Conservation (phyloP, 2,797 vertebrate species). For the Periophthalmus magnuspinnatus region DNA sequence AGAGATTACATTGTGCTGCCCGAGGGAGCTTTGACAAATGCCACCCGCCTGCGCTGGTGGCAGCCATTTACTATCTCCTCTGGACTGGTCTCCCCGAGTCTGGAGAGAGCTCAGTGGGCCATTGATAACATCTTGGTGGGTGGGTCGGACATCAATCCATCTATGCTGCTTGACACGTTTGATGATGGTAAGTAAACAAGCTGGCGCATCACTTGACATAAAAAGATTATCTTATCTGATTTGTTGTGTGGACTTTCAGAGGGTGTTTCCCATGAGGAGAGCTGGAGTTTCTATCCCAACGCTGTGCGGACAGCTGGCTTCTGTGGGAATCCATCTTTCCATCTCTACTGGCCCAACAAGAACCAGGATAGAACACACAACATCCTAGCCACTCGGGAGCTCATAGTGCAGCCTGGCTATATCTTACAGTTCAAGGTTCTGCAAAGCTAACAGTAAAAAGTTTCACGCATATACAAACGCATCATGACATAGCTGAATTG, state of each 20-base stretch:
- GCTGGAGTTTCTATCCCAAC: slow-evolving; percentile 98
- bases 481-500: neutral
- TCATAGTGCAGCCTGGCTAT: slow-evolving; percentile 97
- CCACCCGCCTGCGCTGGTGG: slow-evolving; percentile 97
- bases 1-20: slow-evolving; percentile 95
- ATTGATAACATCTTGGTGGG: slow-evolving; percentile 95
- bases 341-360: slow-evolving; percentile 98
- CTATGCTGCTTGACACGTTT: slow-evolving; percentile 92
- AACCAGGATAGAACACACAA: slow-evolving; percentile 94
- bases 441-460: neutral
- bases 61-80: slow-evolving; percentile 90
- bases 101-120: slow-evolving; percentile 95
- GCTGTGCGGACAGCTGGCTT: slow-evolving; percentile 97
- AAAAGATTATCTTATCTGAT: neutral
- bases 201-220: neutral
- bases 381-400: slow-evolving; percentile 92
- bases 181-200: slow-evolving; percentile 84
- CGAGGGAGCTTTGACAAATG: slow-evolving; percentile 88
- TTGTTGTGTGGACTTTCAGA: slow-evolving; percentile 70
- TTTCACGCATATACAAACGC: neutral
- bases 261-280: slow-evolving; percentile 94
- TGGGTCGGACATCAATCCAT: slow-evolving; percentile 97
- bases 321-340: slow-evolving; percentile 97
- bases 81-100: slow-evolving; percentile 84
- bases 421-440: slow-evolving; percentile 97